Percentiles rank a stretch among this genome's conserved stretches.
phyloP scores from a whole-genome alignment of 2,797 vertebrate species.

The Anas georgica region DNA sequence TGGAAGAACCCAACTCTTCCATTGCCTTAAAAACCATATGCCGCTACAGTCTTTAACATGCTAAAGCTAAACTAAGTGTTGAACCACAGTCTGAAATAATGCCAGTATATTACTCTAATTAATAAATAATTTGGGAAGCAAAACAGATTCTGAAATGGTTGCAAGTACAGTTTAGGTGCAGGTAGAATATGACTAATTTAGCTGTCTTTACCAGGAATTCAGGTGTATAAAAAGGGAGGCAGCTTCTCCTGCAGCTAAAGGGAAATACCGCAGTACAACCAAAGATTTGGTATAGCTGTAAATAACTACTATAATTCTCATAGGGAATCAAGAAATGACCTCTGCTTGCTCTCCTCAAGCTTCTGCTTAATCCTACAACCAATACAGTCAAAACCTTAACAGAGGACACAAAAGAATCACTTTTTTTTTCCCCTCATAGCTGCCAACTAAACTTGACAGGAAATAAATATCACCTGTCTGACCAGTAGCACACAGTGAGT shows the following conservation, averaged over 20 bases:
- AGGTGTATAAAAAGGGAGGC: not conserved
- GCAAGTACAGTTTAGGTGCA: not conserved
- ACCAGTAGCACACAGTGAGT: not conserved
- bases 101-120: not conserved
- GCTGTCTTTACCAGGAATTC: not conserved
- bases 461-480: not conserved
- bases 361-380: not conserved
- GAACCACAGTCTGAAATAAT: not conserved
- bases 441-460: not conserved
- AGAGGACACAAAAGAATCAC: not conserved
- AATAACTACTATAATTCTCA: not conserved
- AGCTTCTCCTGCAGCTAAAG: not conserved
- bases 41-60: not conserved
- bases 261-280: not conserved
- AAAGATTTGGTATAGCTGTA: not conserved
- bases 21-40: not conserved
- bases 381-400: not conserved
- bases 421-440: not conserved
- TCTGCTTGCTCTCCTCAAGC: not conserved
- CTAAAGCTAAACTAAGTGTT: not conserved
- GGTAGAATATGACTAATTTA: not conserved
- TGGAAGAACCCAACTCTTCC: not conserved
- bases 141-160: not conserved
- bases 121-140: not conserved
- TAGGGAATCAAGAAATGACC: not conserved